Evolutionary conservation across 2,797 vertebrate genomes (phyloP).

Genomic region (Eulemur mongoz): DNA sequence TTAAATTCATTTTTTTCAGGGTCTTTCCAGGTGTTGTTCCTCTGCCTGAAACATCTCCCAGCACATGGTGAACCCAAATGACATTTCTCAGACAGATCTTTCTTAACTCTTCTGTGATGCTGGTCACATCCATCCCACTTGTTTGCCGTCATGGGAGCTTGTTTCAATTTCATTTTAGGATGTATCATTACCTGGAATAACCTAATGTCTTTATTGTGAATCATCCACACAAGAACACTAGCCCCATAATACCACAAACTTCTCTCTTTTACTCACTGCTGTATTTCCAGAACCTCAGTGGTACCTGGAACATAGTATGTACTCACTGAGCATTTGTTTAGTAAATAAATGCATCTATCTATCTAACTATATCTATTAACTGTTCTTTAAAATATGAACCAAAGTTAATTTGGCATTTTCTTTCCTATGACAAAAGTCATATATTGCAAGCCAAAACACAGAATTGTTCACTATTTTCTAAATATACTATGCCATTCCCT

Average conservation of each 20-base stretch:
- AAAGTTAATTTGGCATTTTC: neutral
- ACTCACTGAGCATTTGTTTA: neutral
- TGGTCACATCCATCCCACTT: neutral
- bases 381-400: neutral
- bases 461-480: neutral
- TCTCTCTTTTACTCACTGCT: neutral
- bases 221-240: neutral
- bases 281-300: neutral
- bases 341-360: neutral
- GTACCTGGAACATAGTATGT: neutral
- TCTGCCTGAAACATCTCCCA: neutral
- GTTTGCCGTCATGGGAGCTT: neutral
- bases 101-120: neutral
- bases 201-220: neutral
- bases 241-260: neutral
- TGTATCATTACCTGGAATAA: neutral
- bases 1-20: neutral
- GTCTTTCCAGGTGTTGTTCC: neutral
- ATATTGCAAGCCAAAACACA: neutral
- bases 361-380: neutral
- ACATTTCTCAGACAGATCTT: neutral
- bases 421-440: neutral
- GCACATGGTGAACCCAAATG: neutral
- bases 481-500: neutral
- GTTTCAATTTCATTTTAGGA: neutral